Evolutionary conservation across 2,888 invertebrate genomes (phyloP).

Genomic region (Linnaemya vulpina): DNA sequence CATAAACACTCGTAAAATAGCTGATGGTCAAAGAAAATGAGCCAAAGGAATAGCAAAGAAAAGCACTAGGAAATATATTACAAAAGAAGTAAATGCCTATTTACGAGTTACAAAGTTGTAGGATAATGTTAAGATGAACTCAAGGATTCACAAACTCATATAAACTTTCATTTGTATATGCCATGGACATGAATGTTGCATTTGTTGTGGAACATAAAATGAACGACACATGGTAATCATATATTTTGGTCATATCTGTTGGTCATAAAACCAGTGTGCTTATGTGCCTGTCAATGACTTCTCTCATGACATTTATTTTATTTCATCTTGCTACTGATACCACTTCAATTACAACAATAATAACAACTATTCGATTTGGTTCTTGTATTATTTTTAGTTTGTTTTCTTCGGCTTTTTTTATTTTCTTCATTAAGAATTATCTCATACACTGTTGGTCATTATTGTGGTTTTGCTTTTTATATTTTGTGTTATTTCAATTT

Average conservation of each 20-base stretch:
- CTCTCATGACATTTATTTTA: slow-evolving; percentile 81
- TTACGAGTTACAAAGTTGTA: slow-evolving; percentile 76
- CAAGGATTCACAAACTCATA: slow-evolving; percentile 21
- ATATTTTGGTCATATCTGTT: slow-evolving; percentile 82
- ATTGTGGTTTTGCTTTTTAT: background rate
- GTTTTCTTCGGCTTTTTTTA: slow-evolving; percentile 1
- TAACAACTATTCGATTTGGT: slow-evolving; percentile 2
- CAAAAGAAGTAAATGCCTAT: slow-evolving; percentile 79
- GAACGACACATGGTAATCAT: slow-evolving; percentile 82
- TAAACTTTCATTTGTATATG: slow-evolving; percentile 17
- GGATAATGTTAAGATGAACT: slow-evolving; percentile 67
- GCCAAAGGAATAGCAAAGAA: slow-evolving; percentile 39
- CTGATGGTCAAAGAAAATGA: slow-evolving; percentile 44
- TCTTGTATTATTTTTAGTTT: background rate
- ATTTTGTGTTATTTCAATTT: slow-evolving; percentile 42
- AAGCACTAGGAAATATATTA: slow-evolving; percentile 34
- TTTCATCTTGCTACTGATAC: slow-evolving; percentile 73
- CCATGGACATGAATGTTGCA: background rate
- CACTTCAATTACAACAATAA: slow-evolving; percentile 56
- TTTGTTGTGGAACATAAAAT: slow-evolving; percentile 57
- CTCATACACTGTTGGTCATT: slow-evolving; percentile 62
- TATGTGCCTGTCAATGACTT: slow-evolving; percentile 82
- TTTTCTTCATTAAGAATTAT: slow-evolving; percentile 43
- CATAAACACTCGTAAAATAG: slow-evolving; percentile 66
- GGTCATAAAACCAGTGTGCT: slow-evolving; percentile 82